Evolutionary conservation across 2,797 vertebrate species (phyloP).

Genomic region (Melanotaenia pygmaea): DNA sequence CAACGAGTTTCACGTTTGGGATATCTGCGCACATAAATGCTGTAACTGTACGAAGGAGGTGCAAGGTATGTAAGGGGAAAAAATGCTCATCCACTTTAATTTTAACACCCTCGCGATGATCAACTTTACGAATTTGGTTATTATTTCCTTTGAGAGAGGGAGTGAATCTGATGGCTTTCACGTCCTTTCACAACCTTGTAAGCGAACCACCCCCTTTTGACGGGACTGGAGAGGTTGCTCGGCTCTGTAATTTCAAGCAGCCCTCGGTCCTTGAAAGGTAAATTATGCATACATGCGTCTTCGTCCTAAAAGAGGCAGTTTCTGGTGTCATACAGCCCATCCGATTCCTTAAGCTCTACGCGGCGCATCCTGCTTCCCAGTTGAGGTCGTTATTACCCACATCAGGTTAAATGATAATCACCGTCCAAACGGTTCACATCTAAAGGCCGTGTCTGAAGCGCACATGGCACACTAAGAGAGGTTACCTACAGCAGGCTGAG

Average conservation of each 20-base stretch:
- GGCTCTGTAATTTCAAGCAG: conserved; percentile 1
- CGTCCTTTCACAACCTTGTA: conserved; percentile 76
- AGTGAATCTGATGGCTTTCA: conserved; percentile 18
- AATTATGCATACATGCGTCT: conserved; percentile 27
- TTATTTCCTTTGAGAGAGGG: conserved; percentile 32
- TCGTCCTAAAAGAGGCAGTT: conserved; percentile 27
- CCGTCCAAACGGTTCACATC: neutral
- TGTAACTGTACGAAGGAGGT: conserved; percentile 65
- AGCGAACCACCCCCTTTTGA: neutral
- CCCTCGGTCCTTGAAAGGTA: conserved; percentile 23
- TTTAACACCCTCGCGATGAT: conserved; percentile 20
- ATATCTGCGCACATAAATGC: conserved; percentile 68
- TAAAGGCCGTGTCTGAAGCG: conserved; percentile 34
- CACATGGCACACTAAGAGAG: conserved; percentile 64
- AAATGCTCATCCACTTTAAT: neutral
- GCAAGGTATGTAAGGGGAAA: conserved; percentile 69
- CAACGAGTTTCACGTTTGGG: conserved; percentile 65
- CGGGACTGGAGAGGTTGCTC: neutral
- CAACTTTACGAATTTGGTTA: conserved; percentile 44
- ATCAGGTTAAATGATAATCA: conserved; percentile 18
- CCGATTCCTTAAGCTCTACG: conserved; percentile 46
- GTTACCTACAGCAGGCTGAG: conserved; percentile 51
- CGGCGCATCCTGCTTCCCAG: conserved; percentile 49
- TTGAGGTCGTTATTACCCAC: conserved; percentile 1
- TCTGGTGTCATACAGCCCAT: conserved; percentile 40